Evolutionary conservation across 1,140 invertebrate genomes (phyloP).

Genomic region (Spodoptera litura): DNA sequence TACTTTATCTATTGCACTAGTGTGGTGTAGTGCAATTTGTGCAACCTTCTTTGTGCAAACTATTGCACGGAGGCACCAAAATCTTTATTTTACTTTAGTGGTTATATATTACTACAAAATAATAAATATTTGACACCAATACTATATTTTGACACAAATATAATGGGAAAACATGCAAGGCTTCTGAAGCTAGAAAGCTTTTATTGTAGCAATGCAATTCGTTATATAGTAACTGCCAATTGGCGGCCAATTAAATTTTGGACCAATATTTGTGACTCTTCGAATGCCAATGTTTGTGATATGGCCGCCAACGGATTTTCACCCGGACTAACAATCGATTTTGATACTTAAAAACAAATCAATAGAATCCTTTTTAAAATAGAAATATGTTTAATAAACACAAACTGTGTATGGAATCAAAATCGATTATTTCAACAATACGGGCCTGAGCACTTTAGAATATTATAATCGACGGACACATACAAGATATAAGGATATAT

Average conservation of each 20-base stretch:
- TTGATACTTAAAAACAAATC: not conserved
- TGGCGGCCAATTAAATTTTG: constrained; percentile 42
- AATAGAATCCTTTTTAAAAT: too few species aligned
- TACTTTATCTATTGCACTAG: constrained; percentile 19
- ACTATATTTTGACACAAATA: constrained; percentile 65
- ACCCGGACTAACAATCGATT: constrained; percentile 38
- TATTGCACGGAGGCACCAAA: not conserved
- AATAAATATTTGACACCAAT: constrained; percentile 51
- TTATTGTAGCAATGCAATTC: constrained; percentile 64
- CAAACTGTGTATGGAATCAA: not conserved
- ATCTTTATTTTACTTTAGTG: not conserved
- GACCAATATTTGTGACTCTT: constrained; percentile 1
- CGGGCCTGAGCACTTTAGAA: constrained; percentile 60
- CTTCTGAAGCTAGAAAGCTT: constrained; percentile 72
- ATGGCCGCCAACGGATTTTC: constrained; percentile 60
- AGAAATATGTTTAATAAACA: too few species aligned
- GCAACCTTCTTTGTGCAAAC: constrained; percentile 2
- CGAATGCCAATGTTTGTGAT: constrained; percentile 38
- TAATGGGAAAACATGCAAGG: constrained; percentile 72
- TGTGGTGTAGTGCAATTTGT: constrained; percentile 22
- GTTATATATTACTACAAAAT: constrained; percentile 35
- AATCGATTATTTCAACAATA: constrained; percentile 36
- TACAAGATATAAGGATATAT: constrained; percentile 36
- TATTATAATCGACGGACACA: constrained; percentile 31
- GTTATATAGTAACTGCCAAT: constrained; percentile 43